phyloP scores from a whole-genome alignment of 2,888 invertebrate species.

The Hypomecis atomaria region DNA sequence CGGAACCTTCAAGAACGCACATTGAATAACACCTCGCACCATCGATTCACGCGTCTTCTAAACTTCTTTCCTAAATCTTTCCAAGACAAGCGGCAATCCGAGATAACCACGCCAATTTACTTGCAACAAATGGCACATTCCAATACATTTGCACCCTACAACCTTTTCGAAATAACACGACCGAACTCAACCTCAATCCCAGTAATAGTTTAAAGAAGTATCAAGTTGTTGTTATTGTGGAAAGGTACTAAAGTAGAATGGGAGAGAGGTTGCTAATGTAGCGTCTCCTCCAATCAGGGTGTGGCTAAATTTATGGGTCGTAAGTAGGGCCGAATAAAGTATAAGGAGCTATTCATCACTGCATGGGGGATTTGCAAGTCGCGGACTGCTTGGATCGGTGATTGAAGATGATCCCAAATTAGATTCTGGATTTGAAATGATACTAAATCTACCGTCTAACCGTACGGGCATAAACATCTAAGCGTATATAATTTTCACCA shows the following conservation, averaged over 20 bases:
- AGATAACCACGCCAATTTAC: conserved; percentile 31
- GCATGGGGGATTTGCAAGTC: conserved; percentile 51
- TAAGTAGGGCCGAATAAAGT: conserved; percentile 53
- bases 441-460: too few species aligned
- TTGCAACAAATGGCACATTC: conserved; percentile 28
- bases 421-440: too few species aligned
- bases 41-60: neutral
- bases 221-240: conserved; percentile 9
- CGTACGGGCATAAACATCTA: too few species aligned
- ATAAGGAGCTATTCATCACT: conserved; percentile 52
- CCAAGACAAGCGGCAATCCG: conserved; percentile 25
- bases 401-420: too few species aligned
- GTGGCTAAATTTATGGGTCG: conserved; percentile 51
- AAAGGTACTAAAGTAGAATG: conserved; percentile 4
- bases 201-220: neutral
- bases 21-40: neutral
- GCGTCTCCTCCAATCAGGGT: conserved; percentile 51
- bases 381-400: conserved; percentile 15
- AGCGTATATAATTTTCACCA: too few species aligned
- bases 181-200: neutral
- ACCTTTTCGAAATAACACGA: conserved; percentile 17
- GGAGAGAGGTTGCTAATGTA: conserved; percentile 40
- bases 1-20: too few species aligned
- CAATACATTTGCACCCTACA: conserved; percentile 5
- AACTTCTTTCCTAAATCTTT: conserved; percentile 16